Base-by-base conservation (phyloP, 2,888 invertebrate genomes). In the Nephrocerus scutellatus region DNA sequence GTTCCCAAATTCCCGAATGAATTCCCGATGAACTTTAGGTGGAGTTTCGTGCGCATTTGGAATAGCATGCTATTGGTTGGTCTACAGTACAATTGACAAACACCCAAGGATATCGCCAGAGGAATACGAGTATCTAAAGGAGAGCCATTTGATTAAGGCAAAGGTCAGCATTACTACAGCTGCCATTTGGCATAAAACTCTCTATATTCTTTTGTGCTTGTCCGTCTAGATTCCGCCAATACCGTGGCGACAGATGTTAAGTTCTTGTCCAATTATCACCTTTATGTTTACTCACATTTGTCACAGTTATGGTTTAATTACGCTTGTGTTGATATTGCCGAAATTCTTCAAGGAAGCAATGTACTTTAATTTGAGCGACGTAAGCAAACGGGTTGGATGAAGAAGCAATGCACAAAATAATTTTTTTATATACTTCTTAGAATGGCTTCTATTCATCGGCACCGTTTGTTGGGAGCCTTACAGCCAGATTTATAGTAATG, bases 41-140 rank as follows among this genome's bases (percentile, higher is more conserved):
- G 35, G 43, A 24, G 37, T 55, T 29, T 6, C 59, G 55, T 70
- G 60, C 1, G 0, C 51, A 0, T 58, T 54, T 30, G 60, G 62
- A 5, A 41, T 62, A 4, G 23, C 41, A 5, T 60, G 55, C 9
- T 45, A 51, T 8, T 60, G 56, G 54, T 46, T 65, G 4, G 69
- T 74, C 18, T 74, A 71, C 48, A 75, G 76, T 45, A 68, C 64
- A 12, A 73, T 78, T 3, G 65, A 68, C 9, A 56, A 63, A 15
- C 78, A 79, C 60, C 73, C 73, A 5, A 58, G 76, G 22, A 72
- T 78, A 39, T 63, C 70, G 2, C 51, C 53, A 2, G 60, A 60
- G 5, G 74, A 75, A 48, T 53, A 53, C 7, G 33, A 48, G 0
- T 71, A 61, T 39, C 39, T 68, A 5, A 52, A 51, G 32, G 44